These are phyloP conservation scores for Calephelis virginiensis DNA, from an alignment of 1,140 invertebrate species.

Conservation along the genomic window DNA sequence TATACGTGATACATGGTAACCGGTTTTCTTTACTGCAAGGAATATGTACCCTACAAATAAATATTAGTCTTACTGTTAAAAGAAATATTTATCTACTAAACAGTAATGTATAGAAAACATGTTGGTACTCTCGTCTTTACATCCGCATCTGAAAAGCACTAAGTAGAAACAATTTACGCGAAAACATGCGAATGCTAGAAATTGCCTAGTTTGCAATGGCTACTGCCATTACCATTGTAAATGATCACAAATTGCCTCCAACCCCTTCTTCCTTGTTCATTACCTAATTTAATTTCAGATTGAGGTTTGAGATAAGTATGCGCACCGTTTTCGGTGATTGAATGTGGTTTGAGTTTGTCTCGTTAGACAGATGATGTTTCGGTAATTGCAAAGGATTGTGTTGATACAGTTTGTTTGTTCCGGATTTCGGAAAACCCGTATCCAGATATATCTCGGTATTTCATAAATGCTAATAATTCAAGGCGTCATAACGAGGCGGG, in stretches of 20 bases:
- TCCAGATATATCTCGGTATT: no score
- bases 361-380: constrained; percentile 1
- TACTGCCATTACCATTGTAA: constrained; percentile 56
- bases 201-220: constrained; percentile 54
- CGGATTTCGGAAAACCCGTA: no score
- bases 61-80: no score
- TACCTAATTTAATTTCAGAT: constrained; percentile 31
- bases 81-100: background rate
- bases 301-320: constrained; percentile 27
- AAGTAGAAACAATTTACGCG: constrained; percentile 48
- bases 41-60: no score
- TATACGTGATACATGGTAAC: no score
- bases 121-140: background rate
- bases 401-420: no score
- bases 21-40: no score
- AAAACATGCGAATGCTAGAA: constrained; percentile 41
- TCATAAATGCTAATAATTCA: no score
- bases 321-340: constrained; percentile 37
- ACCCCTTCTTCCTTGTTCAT: constrained; percentile 51
- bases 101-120: constrained; percentile 19
- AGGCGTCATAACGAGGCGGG: no score
- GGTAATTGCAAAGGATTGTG: no score
- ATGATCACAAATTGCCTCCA: constrained; percentile 49
- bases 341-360: constrained; percentile 28
- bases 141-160: constrained; percentile 23